Conservation (phyloP, 2,888 invertebrate species). For the Nemurella pictetii region DNA sequence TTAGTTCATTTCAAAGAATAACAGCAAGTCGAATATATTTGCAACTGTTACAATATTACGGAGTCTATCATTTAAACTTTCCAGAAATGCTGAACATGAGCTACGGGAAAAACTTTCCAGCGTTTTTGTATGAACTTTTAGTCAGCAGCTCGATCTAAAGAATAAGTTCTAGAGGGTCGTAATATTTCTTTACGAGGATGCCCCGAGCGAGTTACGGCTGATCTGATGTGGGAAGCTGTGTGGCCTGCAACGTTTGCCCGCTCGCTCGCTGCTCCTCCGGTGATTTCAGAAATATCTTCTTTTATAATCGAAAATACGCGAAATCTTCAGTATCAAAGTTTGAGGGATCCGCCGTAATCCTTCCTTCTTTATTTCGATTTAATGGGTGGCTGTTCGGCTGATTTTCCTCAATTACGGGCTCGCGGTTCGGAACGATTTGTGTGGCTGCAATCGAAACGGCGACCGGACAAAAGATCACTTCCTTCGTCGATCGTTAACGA, state of each 20-base stretch:
- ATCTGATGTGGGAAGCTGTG: neutral
- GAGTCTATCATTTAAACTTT: constrained; percentile 24
- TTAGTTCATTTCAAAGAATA: constrained; percentile 4
- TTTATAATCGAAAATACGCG: constrained; percentile 22
- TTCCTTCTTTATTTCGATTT: constrained; percentile 25
- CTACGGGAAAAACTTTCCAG: constrained; percentile 21
- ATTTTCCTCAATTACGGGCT: constrained; percentile 14
- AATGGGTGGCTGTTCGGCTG: constrained; percentile 4
- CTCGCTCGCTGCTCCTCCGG: neutral
- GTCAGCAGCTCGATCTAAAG: constrained; percentile 16
- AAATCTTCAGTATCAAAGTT: constrained; percentile 26
- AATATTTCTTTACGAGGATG: constrained; percentile 18
- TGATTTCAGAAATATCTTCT: neutral
- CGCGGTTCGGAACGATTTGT: constrained; percentile 5
- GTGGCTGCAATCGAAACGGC: neutral
- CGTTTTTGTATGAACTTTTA: constrained; percentile 28
- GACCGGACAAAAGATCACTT: neutral
- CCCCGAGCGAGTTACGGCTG: neutral
- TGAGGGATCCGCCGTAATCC: constrained; percentile 16
- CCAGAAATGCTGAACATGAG: neutral
- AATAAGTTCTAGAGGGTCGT: constrained; percentile 14
- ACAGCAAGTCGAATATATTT: neutral
- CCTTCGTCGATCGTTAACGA: neutral
- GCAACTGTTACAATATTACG: neutral
- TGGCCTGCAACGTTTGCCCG: neutral